These are phyloP conservation scores for Macroteleia sp. DNA, from an alignment of 2,888 invertebrate species.

Conservation along the genomic window DNA sequence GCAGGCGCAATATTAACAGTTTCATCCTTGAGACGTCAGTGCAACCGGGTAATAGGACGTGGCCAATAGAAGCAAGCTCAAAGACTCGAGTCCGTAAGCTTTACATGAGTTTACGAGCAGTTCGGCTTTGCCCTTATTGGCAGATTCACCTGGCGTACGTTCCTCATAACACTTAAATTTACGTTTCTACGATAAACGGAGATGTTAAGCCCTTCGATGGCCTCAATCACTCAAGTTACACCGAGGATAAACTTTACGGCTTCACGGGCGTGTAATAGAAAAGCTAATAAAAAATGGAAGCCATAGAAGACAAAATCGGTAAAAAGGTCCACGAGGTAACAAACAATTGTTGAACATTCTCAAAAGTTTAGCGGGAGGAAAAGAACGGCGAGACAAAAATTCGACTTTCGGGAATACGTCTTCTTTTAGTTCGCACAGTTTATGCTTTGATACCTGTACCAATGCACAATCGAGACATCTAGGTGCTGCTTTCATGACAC, in stretches of 20 bases:
- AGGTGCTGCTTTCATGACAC: constrained; percentile 73
- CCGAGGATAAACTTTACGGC: constrained; percentile 69
- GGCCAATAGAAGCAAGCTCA: constrained; percentile 57
- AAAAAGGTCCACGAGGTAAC: constrained; percentile 38
- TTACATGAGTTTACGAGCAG: constrained; percentile 76
- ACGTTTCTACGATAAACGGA: constrained; percentile 70
- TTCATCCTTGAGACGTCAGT: constrained; percentile 49
- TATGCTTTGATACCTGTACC: constrained; percentile 23
- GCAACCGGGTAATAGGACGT: constrained; percentile 39
- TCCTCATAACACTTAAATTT: constrained; percentile 72
- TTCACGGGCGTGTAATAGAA: constrained; percentile 66
- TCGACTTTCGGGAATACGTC: constrained; percentile 17
- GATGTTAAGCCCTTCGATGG: constrained; percentile 69
- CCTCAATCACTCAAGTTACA: constrained; percentile 69
- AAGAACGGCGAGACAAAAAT: constrained; percentile 11
- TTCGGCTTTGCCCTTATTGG: constrained; percentile 74
- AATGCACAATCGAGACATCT: constrained; percentile 67
- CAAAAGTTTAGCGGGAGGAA: constrained; percentile 1
- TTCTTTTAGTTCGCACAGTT: constrained; percentile 29
- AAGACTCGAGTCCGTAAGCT: constrained; percentile 65
- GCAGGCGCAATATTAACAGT: constrained; percentile 44
- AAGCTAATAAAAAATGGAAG: constrained; percentile 69
- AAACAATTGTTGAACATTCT: constrained; percentile 29
- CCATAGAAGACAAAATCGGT: constrained; percentile 44
- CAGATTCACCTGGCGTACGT: constrained; percentile 69